Conservation (phyloP, 2,888 invertebrate genomes). For the Stegophylla sp. region DNA sequence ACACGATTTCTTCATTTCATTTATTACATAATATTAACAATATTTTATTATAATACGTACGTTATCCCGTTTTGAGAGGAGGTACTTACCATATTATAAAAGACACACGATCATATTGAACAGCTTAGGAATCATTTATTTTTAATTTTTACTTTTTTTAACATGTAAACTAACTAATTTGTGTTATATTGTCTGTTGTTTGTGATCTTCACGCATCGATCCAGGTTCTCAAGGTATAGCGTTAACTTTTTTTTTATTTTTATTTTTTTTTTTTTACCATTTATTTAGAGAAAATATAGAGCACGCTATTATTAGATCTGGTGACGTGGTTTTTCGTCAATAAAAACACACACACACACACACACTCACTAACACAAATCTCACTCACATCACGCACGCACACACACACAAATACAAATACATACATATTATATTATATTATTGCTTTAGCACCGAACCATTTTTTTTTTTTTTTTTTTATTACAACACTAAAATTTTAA, state of each 20-base stretch:
- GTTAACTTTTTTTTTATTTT: no score
- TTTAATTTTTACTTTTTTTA: conserved; percentile 30
- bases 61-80: neutral
- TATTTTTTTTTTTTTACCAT: conserved; percentile 57
- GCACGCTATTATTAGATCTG: conserved; percentile 56
- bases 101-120: conserved; percentile 16
- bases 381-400: conserved; percentile 19
- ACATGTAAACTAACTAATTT: conserved; percentile 57
- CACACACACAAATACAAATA: conserved; percentile 5
- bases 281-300: conserved; percentile 58
- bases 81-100: neutral
- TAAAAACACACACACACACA: conserved; percentile 36
- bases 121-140: conserved; percentile 19
- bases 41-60: neutral
- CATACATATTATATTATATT: neutral
- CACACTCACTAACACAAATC: neutral
- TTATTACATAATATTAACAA: neutral
- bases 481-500: conserved; percentile 31
- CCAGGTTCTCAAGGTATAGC: conserved; percentile 70
- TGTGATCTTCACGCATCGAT: conserved; percentile 67
- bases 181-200: conserved; percentile 62
- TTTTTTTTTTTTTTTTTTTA: conserved; percentile 36
- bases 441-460: conserved; percentile 52
- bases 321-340: conserved; percentile 51
- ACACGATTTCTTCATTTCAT: conserved; percentile 42